Percentiles rank a stretch among this genome's conserved stretches.
Evolutionary conservation across 2,113 vertebrate species (phyloP).

Genomic region (Phodopus roborovskii): DNA sequence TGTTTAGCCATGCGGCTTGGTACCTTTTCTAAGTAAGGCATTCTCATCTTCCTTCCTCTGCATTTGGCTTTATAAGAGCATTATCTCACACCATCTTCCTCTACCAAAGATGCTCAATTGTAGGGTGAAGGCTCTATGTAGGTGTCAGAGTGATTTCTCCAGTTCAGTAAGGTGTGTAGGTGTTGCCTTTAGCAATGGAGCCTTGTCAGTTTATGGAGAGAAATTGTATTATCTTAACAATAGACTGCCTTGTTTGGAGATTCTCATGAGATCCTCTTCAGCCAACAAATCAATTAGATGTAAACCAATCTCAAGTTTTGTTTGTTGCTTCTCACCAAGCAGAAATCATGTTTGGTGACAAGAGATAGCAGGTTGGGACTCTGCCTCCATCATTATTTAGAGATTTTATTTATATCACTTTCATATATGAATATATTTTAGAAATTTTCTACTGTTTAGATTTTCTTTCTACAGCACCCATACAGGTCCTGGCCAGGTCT

Average conservation of each 20-base stretch:
- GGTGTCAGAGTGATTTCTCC: not conserved
- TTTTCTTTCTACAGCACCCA: not conserved
- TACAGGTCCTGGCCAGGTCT: not conserved
- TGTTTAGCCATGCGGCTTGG: too few relatives aligned
- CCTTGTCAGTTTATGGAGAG: not conserved
- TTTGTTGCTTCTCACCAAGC: too few relatives aligned
- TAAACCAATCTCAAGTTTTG: not conserved
- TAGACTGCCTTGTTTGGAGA: not conserved
- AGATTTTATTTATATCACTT: not conserved
- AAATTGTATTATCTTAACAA: not conserved
- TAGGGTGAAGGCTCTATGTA: not conserved
- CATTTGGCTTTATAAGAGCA: too few relatives aligned
- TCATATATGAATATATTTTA: not conserved
- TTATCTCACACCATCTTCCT: not conserved
- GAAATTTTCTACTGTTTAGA: not conserved
- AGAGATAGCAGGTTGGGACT: not conserved
- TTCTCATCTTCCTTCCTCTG: too few relatives aligned
- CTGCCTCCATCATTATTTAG: not conserved
- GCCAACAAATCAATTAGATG: not conserved
- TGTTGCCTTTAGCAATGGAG: not conserved
- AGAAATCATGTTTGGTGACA: not conserved
- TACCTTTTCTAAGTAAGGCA: too few relatives aligned
- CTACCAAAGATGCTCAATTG: not conserved
- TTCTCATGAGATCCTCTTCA: not conserved
- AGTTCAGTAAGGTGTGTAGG: not conserved